Evolutionary conservation across 1,140 invertebrate genomes (phyloP), one percentile per base, ranked within the genome.

Genomic region (Cydia pomonella): DNA sequence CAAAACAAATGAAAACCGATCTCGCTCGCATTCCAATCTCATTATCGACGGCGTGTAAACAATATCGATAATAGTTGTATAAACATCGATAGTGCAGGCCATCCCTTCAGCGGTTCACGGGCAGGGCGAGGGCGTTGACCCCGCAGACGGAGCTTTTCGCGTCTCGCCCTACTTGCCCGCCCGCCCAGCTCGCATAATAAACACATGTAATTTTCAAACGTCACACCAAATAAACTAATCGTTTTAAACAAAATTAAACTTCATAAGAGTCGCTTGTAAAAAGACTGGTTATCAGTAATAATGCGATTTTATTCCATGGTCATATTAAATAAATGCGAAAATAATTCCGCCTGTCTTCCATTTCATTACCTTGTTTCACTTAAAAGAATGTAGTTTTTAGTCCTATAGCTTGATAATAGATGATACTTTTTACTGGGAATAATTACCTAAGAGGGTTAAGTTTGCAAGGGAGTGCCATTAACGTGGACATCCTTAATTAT

Each of bases 111-210:
- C 75, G 72, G 77, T 92, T 92, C 88, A 89, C 80, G 89, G 88
- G 86, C 90, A 90, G 87, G 89, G 87, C 88, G 85, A 81, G 88
- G 86, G 82, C 88, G 80, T 82, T 88, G 89, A 90, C 87, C 90
- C 79, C 83, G 87, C 87, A 88, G 86, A 87, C 87, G 85, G 73
- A 88, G 86, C 84, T 88, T 90, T 87, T 87, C 87, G 82, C 88
- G 84, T 87, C 90, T 84, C 89, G 87, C 87, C 88, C 89, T 90
- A 91, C 85, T 88, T 88, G 90, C 84, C 84, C 84, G 87, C 77
- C 90, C 90, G 90, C 90, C 90, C 84, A 91, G 29, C 79, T 76
- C 79, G 80, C 81, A 80, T 80, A 69, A 69, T 69, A 81, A 81
- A 80, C 77, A 85, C 79, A 82, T 78, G 76, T 77, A 82, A 80